Evolutionary conservation across 2,797 vertebrate species (phyloP).

Genomic region (Furcifer pardalis): DNA sequence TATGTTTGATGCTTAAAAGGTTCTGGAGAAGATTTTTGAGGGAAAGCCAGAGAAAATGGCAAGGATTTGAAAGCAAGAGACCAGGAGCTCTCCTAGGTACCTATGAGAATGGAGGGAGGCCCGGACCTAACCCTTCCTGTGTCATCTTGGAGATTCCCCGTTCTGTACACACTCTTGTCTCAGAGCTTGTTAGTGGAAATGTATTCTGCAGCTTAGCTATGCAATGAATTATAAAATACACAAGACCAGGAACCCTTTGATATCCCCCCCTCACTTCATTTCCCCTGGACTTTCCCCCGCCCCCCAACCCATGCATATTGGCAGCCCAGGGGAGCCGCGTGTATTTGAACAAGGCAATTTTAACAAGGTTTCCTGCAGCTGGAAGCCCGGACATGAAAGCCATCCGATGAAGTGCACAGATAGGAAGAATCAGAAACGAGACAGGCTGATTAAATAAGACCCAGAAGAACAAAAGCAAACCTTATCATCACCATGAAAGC

Average conservation of each 20-base stretch:
- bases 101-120: neutral
- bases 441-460: constrained; percentile 59
- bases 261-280: constrained; percentile 36
- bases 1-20: constrained; percentile 52
- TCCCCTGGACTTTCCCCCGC: constrained; percentile 37
- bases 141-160: constrained; percentile 51
- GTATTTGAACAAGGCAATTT: constrained; percentile 60
- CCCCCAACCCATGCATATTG: constrained; percentile 37
- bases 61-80: constrained; percentile 32
- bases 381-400: constrained; percentile 61
- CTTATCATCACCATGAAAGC: constrained; percentile 63
- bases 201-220: constrained; percentile 63
- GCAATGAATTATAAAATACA: constrained; percentile 76
- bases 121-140: constrained; percentile 30
- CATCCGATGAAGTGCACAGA: constrained; percentile 48
- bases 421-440: constrained; percentile 44
- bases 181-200: constrained; percentile 62
- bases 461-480: constrained; percentile 64
- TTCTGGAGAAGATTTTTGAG: neutral
- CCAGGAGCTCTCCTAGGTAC: neutral
- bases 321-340: constrained; percentile 64
- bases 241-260: constrained; percentile 64
- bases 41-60: constrained; percentile 23
- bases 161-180: constrained; percentile 55
- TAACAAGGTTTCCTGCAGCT: constrained; percentile 65